Percentiles rank a stretch among this genome's conserved stretches.
Evolutionary conservation across 2,113 vertebrate genomes (phyloP).

Genomic region (Sinocyclocheilus maitianheensis): DNA sequence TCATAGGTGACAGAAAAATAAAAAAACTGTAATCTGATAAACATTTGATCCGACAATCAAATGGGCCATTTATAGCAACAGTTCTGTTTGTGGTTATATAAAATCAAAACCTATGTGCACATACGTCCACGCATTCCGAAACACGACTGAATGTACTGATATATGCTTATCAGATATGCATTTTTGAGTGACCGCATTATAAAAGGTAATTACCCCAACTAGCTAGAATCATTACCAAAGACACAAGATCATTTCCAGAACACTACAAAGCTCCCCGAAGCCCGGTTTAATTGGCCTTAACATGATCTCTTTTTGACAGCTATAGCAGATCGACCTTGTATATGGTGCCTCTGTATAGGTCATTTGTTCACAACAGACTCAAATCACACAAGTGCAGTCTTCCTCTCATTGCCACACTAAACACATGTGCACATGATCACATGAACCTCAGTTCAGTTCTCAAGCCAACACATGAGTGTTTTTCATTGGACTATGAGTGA

Average conservation of each 20-base stretch:
- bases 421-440: conserved; percentile 30
- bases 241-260: conserved; percentile 8
- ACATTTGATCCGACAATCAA: neutral
- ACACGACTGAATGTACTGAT: neutral
- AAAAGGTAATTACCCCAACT: conserved; percentile 37
- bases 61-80: neutral
- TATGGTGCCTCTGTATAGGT: conserved; percentile 50
- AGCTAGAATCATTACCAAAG: conserved; percentile 58
- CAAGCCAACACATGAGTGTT: conserved; percentile 11
- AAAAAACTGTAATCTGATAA: neutral
- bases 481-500: conserved; percentile 26
- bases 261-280: neutral
- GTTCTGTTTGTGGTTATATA: no score
- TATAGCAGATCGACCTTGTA: conserved; percentile 49
- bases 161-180: conserved; percentile 31
- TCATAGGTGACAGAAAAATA: neutral
- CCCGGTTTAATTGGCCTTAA: conserved; percentile 30
- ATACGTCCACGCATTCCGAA: neutral
- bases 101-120: neutral
- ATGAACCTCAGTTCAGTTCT: conserved; percentile 31
- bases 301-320: conserved; percentile 26
- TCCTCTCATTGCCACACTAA: conserved; percentile 52
- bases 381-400: conserved; percentile 54
- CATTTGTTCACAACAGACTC: conserved; percentile 37
- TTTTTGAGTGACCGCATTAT: neutral